These are phyloP conservation scores for Ladona fulva DNA, from an alignment of 1,140 invertebrate genomes.

Conservation along the genomic window DNA sequence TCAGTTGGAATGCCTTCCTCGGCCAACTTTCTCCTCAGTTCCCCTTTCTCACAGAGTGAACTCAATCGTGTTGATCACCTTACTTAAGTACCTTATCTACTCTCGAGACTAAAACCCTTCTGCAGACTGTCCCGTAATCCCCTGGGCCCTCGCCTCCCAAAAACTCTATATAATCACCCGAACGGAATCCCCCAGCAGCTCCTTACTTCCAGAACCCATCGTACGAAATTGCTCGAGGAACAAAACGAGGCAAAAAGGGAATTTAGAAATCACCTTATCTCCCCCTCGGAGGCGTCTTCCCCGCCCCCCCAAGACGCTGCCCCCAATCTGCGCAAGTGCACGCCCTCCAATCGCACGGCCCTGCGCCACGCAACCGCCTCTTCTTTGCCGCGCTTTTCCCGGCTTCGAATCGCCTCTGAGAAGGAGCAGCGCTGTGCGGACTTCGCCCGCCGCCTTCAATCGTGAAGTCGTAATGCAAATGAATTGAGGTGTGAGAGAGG, in stretches of 20 bases:
- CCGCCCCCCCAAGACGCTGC: not conserved
- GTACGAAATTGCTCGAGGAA: too few relatives aligned
- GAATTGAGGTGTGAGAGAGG: too few relatives aligned
- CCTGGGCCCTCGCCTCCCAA: not conserved
- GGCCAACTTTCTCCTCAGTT: not conserved
- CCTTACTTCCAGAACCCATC: too few relatives aligned
- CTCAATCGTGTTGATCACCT: constrained; percentile 8
- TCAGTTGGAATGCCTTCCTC: too few relatives aligned
- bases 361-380: too few relatives aligned
- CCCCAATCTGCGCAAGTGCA: not conserved
- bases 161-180: not conserved
- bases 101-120: constrained; percentile 3
- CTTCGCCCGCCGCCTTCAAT: too few relatives aligned
- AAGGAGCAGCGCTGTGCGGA: too few relatives aligned
- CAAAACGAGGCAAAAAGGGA: not conserved
- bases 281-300: not conserved
- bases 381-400: too few relatives aligned
- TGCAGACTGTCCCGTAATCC: not conserved
- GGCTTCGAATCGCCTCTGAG: too few relatives aligned
- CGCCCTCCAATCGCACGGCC: too few relatives aligned
- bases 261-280: not conserved
- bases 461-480: too few relatives aligned
- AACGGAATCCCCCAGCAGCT: not conserved
- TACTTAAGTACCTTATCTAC: constrained; percentile 10
- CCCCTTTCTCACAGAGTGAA: not conserved